These are phyloP conservation scores for Scaptodrosophila latifasciaeformis DNA, from an alignment of 2,888 invertebrate genomes.

Conservation along the genomic window DNA sequence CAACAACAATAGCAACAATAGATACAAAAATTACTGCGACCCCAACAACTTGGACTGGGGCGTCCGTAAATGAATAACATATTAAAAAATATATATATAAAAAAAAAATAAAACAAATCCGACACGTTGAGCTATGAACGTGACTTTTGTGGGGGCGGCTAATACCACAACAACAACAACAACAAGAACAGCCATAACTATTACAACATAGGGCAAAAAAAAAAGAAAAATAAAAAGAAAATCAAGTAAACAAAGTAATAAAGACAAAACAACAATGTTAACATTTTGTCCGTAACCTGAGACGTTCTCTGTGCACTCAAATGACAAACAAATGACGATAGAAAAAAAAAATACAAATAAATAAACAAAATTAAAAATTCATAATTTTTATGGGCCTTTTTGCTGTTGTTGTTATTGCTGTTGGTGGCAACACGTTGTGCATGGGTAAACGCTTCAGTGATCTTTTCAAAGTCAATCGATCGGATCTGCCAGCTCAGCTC, in stretches of 20 bases:
- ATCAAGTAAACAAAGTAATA: conserved; percentile 5
- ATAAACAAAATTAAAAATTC: no score
- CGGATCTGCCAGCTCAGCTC: no score
- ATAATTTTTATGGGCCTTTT: conserved; percentile 25
- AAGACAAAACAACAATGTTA: conserved; percentile 11
- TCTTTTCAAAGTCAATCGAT: conserved; percentile 29
- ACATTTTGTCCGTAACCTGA: conserved; percentile 36
- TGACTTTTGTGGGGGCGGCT: conserved; percentile 8
- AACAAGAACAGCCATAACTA: no score
- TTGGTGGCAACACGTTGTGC: conserved; percentile 34
- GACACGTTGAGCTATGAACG: conserved; percentile 5
- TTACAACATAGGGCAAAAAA: no score
- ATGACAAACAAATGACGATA: conserved; percentile 32
- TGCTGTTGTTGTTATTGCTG: no score
- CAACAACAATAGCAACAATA: no score
- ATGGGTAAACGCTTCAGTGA: conserved; percentile 54
- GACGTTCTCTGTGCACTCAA: conserved; percentile 40
- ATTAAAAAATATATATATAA: no score
- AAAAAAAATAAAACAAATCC: no score
- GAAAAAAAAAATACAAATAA: no score
- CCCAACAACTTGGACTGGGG: no score
- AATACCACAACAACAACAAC: neutral
- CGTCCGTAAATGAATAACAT: no score
- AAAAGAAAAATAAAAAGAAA: neutral
- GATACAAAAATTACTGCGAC: no score